Evolutionary conservation across 2,888 invertebrate species (phyloP), one percentile per base, ranked within the genome.

Genomic region (Polyommatus iphigenia): DNA sequence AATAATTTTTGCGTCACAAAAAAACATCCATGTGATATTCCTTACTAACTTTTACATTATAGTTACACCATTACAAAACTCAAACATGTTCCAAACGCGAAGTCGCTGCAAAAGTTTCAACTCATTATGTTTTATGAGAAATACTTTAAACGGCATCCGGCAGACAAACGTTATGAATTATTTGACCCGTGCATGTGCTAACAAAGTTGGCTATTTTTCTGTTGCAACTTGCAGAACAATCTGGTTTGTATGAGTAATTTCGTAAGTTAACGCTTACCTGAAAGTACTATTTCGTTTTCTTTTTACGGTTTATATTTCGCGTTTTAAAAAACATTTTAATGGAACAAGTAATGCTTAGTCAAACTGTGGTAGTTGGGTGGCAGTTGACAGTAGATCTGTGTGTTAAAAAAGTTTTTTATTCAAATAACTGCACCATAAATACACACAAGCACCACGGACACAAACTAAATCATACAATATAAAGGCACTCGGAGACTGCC

Each of bases 141-240:
- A 54, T 29, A 29, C 46, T 54, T 29, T 29, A 24, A 75, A 75
- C 15, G 29, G 75, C 50, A 50, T 50, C 15, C 46, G 29, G 50
- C 1, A 24, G 18, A 73, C 77, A 77, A 77, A 77, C 72, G 78
- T 73, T 78, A 78, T 62, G 73, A 78, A 73, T 78, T 75, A 73
- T 73, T 59, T 78, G 59, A 20, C n/a, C n/a, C 59, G 73, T 73
- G 73, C 78, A 73, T 59, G 73, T 73, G 73, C 73, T 73, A 73
- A 77, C 59, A 67, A 32, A 67, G 67, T 67, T 78, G 59, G 72
- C n/a, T 57, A 59, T 77, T 32, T 72, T 77, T 78, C 46, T 46
- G 73, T 73, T 59, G 41, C 59, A 50, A 71, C 71, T 41, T 41
- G 5, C 24, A 59, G 59, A 18, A 54, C 24, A 46, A 24, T 59